Conservation (phyloP, 2,797 vertebrate genomes). For the Amazona ochrocephala region DNA sequence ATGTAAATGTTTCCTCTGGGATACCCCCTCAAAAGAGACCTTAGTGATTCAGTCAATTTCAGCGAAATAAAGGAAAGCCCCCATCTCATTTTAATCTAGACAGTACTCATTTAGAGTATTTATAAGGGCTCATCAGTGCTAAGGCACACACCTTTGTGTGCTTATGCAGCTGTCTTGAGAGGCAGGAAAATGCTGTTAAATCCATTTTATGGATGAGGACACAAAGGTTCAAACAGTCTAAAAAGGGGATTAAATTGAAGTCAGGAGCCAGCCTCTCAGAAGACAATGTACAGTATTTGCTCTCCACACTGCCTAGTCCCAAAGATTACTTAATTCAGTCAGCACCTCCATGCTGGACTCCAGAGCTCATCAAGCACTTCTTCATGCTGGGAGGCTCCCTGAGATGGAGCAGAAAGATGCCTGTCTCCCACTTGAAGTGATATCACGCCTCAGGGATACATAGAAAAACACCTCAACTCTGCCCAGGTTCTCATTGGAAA, state of each 20-base stretch:
- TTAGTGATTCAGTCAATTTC: neutral
- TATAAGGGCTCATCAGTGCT: neutral
- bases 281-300: neutral
- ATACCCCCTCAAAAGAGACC: neutral
- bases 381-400: neutral
- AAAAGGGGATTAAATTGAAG: constrained; percentile 41
- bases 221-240: constrained; percentile 25
- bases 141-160: neutral
- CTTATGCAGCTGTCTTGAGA: constrained; percentile 26
- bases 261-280: constrained; percentile 1
- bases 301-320: neutral
- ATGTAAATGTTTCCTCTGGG: neutral
- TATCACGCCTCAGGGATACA: neutral
- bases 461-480: neutral
- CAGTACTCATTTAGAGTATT: neutral
- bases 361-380: constrained; percentile 1
- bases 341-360: neutral
- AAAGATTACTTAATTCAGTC: neutral
- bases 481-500: neutral
- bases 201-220: constrained; percentile 32
- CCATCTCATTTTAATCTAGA: neutral
- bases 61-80: neutral
- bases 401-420: neutral
- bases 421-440: neutral
- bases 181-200: constrained; percentile 36